Conservation (phyloP, 2,113 vertebrate species). For the Pao palembangensis region DNA sequence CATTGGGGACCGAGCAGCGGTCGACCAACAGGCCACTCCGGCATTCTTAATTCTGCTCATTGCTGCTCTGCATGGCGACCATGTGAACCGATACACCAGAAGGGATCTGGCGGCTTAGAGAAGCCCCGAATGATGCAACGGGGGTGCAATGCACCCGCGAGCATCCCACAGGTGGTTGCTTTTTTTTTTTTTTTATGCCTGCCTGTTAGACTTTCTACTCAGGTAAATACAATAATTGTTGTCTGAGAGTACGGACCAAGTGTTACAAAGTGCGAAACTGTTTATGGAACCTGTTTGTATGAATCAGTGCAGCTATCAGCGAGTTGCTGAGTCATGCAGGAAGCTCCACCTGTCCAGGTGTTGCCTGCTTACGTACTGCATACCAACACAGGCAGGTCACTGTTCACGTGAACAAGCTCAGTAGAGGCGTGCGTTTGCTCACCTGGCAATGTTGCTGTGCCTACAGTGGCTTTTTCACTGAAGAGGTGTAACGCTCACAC, state of each 20-base stretch:
- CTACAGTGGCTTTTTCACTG: background rate
- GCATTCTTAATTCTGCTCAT: slow-evolving; percentile 13
- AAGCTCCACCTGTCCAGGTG: slow-evolving; percentile 62
- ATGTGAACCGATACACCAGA: slow-evolving; percentile 24
- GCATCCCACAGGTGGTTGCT: slow-evolving; percentile 33
- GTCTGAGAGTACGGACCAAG: too few relatives aligned
- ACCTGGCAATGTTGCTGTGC: too few relatives aligned
- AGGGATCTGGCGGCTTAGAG: slow-evolving; percentile 20
- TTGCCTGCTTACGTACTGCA: slow-evolving; percentile 22
- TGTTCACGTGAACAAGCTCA: slow-evolving; percentile 23
- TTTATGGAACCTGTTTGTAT: background rate
- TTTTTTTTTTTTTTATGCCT: background rate
- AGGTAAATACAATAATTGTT: background rate
- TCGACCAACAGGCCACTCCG: slow-evolving; percentile 27
- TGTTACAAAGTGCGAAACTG: background rate
- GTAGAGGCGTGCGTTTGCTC: background rate
- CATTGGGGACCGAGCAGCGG: slow-evolving; percentile 44
- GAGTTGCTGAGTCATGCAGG: slow-evolving; percentile 40
- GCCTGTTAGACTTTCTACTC: background rate
- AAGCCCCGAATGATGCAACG: slow-evolving; percentile 58
- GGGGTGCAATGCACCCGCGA: slow-evolving; percentile 28
- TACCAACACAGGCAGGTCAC: slow-evolving; percentile 42
- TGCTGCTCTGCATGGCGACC: slow-evolving; percentile 24
- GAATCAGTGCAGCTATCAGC: slow-evolving; percentile 18
- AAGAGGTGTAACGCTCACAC: too few relatives aligned